Evolutionary conservation across 2,797 vertebrate genomes (phyloP).

Genomic region (Galagoides demidoff): DNA sequence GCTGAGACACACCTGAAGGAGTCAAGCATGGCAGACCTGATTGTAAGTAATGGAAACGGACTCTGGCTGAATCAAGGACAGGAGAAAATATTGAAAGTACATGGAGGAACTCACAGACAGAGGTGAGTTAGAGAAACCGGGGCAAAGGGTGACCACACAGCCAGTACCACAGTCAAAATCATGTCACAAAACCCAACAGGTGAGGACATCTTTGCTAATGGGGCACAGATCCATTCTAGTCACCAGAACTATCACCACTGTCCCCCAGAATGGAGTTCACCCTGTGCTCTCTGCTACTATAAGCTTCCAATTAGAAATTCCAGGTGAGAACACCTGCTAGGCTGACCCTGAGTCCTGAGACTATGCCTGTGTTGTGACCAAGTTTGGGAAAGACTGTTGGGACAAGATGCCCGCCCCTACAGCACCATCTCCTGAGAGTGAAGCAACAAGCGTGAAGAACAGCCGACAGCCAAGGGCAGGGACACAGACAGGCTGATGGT

Average conservation of each 20-base stretch:
- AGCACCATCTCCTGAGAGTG: neutral
- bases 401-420: neutral
- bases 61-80: neutral
- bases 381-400: neutral
- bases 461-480: neutral
- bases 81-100: neutral
- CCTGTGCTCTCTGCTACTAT: neutral
- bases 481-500: neutral
- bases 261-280: neutral
- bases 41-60: neutral
- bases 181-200: neutral
- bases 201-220: neutral
- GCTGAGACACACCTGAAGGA: neutral
- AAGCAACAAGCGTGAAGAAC: neutral
- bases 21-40: neutral
- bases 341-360: neutral
- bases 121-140: neutral
- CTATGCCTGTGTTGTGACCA: neutral
- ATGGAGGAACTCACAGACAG: neutral
- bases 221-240: neutral
- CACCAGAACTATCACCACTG: neutral
- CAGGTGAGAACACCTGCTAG: neutral
- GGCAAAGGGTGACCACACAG: neutral
- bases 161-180: neutral
- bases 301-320: slow-evolving; percentile 25